Evolutionary conservation across 2,888 invertebrate species (phyloP).

Genomic region (Dinocampus coccinellae): DNA sequence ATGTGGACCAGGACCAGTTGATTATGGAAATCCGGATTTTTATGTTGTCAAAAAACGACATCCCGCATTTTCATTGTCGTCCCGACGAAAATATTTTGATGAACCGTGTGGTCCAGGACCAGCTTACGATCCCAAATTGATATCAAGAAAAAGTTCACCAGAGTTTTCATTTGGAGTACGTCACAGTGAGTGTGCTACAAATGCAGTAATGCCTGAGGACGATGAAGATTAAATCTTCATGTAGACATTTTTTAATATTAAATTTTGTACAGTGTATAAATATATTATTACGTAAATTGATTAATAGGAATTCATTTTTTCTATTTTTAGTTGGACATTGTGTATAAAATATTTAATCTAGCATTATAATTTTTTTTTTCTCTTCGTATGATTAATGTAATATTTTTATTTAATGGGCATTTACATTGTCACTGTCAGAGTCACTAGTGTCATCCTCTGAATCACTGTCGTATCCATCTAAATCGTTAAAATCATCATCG

Average conservation of each 20-base stretch:
- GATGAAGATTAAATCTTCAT: constrained; percentile 40
- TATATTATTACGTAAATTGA: too few relatives aligned
- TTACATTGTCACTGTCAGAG: background rate
- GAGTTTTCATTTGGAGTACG: constrained; percentile 75
- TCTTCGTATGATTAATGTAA: constrained; percentile 20
- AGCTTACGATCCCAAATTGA: constrained; percentile 51
- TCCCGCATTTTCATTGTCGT: constrained; percentile 59
- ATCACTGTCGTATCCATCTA: constrained; percentile 17
- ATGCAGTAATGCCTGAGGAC: constrained; percentile 75
- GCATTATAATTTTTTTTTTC: constrained; percentile 40
- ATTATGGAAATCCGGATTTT: constrained; percentile 49
- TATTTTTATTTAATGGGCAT: too few relatives aligned
- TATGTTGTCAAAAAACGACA: constrained; percentile 53
- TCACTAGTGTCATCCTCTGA: constrained; percentile 16
- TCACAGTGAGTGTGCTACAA: constrained; percentile 72
- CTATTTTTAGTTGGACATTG: too few relatives aligned
- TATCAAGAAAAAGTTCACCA: constrained; percentile 51
- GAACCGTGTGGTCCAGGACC: constrained; percentile 56
- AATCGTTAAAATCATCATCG: constrained; percentile 32
- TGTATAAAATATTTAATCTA: too few relatives aligned
- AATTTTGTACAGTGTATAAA: background rate
- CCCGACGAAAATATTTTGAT: constrained; percentile 37
- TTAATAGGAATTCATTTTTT: too few relatives aligned
- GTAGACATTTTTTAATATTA: background rate
- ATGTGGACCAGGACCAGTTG: constrained; percentile 61